Evolutionary conservation across 2,797 vertebrate species (phyloP).

Genomic region (Eidolon dupreanum): DNA sequence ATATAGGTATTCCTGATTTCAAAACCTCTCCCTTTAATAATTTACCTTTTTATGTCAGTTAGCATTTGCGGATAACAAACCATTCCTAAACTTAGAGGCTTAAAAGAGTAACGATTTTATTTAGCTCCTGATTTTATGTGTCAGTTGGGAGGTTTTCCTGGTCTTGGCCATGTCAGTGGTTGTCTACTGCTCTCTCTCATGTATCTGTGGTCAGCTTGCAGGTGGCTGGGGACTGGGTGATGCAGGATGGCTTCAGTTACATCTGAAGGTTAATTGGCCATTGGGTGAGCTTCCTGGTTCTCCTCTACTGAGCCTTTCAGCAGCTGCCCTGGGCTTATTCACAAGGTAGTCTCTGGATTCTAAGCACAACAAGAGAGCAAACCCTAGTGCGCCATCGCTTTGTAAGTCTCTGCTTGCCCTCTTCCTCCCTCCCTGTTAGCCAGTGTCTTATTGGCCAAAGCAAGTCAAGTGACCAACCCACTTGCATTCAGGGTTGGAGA

Average conservation of each 20-base stretch:
- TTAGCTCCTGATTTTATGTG: background rate
- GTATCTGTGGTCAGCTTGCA: background rate
- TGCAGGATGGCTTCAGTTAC: background rate
- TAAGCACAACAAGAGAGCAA: background rate
- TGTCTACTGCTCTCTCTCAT: rapidly evolving
- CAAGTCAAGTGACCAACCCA: background rate
- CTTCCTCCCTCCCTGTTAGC: background rate
- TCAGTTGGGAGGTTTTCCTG: background rate
- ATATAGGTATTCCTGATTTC: background rate
- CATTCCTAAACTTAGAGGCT: background rate
- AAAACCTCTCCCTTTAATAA: background rate
- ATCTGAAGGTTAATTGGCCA: background rate
- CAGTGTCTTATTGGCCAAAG: background rate
- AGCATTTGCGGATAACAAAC: background rate
- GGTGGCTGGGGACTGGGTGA: background rate
- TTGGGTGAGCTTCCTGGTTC: background rate
- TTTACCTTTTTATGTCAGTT: background rate
- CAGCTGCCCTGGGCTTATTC: background rate
- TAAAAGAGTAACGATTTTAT: background rate
- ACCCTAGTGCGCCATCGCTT: background rate
- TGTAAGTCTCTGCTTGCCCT: background rate
- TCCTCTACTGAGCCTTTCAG: background rate
- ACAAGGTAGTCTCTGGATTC: background rate
- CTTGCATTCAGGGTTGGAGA: background rate
- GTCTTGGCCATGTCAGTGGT: background rate